Evolutionary conservation across 1,140 invertebrate genomes (phyloP), one percentile per base, ranked within the genome.

Genomic region (Drosophila takahashii): DNA sequence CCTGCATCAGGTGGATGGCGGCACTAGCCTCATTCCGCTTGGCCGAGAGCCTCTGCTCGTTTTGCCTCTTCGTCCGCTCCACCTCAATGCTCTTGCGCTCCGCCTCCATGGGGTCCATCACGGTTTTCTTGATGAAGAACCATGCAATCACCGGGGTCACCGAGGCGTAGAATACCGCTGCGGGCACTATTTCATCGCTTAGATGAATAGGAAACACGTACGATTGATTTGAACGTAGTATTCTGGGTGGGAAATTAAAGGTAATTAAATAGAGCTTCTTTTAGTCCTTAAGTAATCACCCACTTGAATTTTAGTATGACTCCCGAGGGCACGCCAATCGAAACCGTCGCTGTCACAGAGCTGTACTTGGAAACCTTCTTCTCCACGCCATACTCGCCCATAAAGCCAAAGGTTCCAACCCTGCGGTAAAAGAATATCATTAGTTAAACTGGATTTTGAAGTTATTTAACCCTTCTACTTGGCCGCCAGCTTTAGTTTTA

Each of bases 301-400:
- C 93, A 98, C 97, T 96, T 98, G 16, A 99, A 93, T 93, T 97
- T 97, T 7, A 99, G 93, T 64, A 95, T 95, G 2, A 99, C 97
- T 42, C 98, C 98, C 16, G 95, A 95, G 2, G 97, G 97, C 27
- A 97, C 93, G 7, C 98, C 98, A 37, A 99, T 92, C 41, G 95
- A 94, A 9, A 99, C 95, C 0, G 96, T 94, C 7, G 98, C 98
- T 3, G 96, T 95, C 1, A 99, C 91, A n/a, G 95, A 95, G 77
- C 96, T 98, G 79, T 98, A 96, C 89, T 97, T 95, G 0, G 98
- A 98, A 13, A 99, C 94, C 92, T 97, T 98, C 79, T 98, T 98
- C 83, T 99, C 97, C 29, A 96, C 96, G 0, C 97, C 97, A 92
- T 98, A 99, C 91, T 98, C 97, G 0, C 98, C 91, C 60, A 96